Evolutionary conservation across 2,113 vertebrate genomes (phyloP).

Genomic region (Bettongia penicillata): DNA sequence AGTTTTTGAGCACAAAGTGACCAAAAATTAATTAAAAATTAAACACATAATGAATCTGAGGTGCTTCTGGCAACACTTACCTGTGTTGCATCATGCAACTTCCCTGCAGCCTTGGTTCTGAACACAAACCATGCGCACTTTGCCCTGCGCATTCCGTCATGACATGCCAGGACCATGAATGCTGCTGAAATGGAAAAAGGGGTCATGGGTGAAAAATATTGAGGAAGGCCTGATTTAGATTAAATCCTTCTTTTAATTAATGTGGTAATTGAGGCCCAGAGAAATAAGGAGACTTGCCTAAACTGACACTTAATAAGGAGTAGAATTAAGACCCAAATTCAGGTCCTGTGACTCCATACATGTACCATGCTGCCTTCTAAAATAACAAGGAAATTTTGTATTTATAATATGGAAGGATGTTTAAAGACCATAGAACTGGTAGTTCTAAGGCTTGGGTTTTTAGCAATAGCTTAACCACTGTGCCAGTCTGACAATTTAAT

Average conservation of each 20-base stretch:
- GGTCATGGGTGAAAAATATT: too few relatives aligned
- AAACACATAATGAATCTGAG: too few relatives aligned
- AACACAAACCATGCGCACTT: too few relatives aligned
- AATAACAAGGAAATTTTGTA: background rate
- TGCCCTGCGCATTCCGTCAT: too few relatives aligned
- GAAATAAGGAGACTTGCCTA: background rate
- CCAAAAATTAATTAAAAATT: too few relatives aligned
- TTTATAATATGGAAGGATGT: background rate
- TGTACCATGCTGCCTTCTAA: background rate
- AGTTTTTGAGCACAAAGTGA: too few relatives aligned
- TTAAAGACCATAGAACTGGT: background rate
- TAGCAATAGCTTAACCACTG: background rate
- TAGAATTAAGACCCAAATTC: background rate
- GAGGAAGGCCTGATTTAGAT: background rate
- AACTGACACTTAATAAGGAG: background rate
- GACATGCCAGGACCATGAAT: too few relatives aligned
- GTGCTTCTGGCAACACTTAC: too few relatives aligned
- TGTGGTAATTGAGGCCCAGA: background rate
- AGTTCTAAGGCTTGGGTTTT: background rate
- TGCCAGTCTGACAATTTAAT: background rate
- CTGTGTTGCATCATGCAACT: too few relatives aligned
- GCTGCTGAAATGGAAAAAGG: too few relatives aligned
- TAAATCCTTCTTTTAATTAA: background rate
- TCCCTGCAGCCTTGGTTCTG: too few relatives aligned
- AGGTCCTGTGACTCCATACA: background rate